Base-by-base conservation (phyloP, 2,888 invertebrate genomes). In the Stegana nigrithorax region DNA sequence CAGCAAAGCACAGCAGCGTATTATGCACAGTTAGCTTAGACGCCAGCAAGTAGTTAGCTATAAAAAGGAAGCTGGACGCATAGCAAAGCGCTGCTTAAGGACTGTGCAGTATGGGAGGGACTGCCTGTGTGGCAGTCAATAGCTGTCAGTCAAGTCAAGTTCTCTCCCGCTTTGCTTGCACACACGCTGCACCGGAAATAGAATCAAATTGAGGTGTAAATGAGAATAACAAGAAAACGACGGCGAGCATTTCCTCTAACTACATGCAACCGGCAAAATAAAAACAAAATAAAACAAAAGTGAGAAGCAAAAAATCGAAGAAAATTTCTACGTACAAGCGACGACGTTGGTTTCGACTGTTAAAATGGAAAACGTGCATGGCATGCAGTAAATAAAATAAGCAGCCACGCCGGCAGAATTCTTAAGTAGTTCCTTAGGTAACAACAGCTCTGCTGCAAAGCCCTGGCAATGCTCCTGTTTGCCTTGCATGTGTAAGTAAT, bases 191-290 rank as follows among this genome's bases (percentile, higher is more conserved):
- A 42, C 65, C 69, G 80, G 72, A 76, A 78, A 80, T 78, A 71
- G 73, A 80, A 78, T 78, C 72, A 78, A 80, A 80, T 80, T 78
- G 76, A 80, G 76, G 76, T 77, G 78, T 76, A 80, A 80, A 80
- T 78, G 78, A 70, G 70, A 70, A 67, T 70, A 72, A 73, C 73
- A 55, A 55, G 53, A 36, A 55, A 36, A 55, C 36, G 53, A 19
- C 32, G 53, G 5, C 10, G 47, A 47, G 45, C 45, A 59, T 59
- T 59, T 47, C 32, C 36, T 26, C 25, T 27, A 57, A 42, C 17
- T 14, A 19, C 25, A n/a, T n/a, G n/a, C n/a, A n/a, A n/a, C n/a
- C n/a, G n/a, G n/a, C n/a, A n/a, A n/a, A n/a, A n/a, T n/a, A n/a
- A n/a, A n/a, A n/a, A n/a, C n/a, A n/a, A n/a, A n/a, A n/a, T n/a